These are phyloP conservation scores for Erinaceus europaeus DNA, from an alignment of 2,113 vertebrate genomes.

Conservation along the genomic window DNA sequence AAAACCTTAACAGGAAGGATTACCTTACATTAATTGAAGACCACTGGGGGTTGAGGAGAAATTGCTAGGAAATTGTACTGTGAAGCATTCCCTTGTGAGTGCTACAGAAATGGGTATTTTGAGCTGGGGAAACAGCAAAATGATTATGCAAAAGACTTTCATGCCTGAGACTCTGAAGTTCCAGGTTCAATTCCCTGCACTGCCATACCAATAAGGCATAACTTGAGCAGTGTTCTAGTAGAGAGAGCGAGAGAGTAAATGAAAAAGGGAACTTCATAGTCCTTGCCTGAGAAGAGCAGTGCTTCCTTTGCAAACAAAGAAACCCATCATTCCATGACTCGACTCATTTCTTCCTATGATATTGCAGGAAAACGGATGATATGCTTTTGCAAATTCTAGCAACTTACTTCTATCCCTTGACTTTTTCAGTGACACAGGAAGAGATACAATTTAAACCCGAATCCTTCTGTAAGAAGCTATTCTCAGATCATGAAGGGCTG, in stretches of 20 bases:
- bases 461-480: slow-evolving; percentile 64
- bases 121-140: too few species aligned
- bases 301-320: not conserved
- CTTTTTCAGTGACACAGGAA: slow-evolving; percentile 64
- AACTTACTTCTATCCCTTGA: slow-evolving; percentile 19
- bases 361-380: not conserved
- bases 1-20: not conserved
- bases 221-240: too few species aligned
- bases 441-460: slow-evolving; percentile 66
- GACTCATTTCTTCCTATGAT: not conserved
- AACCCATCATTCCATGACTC: not conserved
- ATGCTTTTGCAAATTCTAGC: not conserved
- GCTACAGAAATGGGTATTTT: not conserved
- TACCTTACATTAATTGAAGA: not conserved
- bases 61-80: not conserved
- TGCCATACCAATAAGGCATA: too few species aligned
- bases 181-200: too few species aligned
- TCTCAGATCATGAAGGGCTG: slow-evolving; percentile 66
- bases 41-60: not conserved
- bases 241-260: too few species aligned
- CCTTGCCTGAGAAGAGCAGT: not conserved
- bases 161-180: too few species aligned
- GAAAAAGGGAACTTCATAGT: not conserved
- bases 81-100: not conserved
- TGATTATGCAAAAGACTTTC: too few species aligned